These are phyloP conservation scores for Neoniphon sammara DNA, from an alignment of 2,797 vertebrate genomes.

Conservation along the genomic window DNA sequence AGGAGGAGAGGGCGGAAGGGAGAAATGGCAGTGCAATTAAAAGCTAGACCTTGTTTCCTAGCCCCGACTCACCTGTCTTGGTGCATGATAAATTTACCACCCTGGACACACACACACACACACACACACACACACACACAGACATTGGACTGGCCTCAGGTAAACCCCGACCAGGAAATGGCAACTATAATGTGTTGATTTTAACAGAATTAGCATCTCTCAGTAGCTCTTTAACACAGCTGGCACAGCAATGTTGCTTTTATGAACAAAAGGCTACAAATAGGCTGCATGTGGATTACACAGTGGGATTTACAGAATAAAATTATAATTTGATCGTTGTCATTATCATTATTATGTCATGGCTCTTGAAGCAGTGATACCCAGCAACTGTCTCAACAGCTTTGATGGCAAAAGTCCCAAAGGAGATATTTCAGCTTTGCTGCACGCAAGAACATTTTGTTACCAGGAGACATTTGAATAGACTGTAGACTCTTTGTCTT, in stretches of 20 bases:
- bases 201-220: slow-evolving; percentile 3
- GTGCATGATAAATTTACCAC: slow-evolving; percentile 40
- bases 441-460: background rate
- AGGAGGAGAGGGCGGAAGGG: slow-evolving; percentile 16
- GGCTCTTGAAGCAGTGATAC: too few species aligned
- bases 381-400: background rate
- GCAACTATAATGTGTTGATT: slow-evolving; percentile 18
- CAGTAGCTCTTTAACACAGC: slow-evolving; percentile 1
- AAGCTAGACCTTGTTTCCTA: slow-evolving; percentile 41
- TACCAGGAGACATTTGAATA: too few species aligned
- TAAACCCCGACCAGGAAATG: slow-evolving; percentile 10
- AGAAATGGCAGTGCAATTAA: slow-evolving; percentile 61
- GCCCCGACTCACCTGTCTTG: slow-evolving; percentile 46
- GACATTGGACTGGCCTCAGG: slow-evolving; percentile 14
- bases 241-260: background rate
- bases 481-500: background rate
- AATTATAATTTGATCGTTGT: background rate
- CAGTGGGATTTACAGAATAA: background rate
- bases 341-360: background rate
- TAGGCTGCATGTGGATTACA: background rate
- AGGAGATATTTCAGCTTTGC: background rate
- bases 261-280: background rate
- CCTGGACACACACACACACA: slow-evolving; percentile 12
- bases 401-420: background rate
- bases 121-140: slow-evolving; percentile 38